Evolutionary conservation across 2,888 invertebrate genomes (phyloP).

Genomic region (Aquatica leii): DNA sequence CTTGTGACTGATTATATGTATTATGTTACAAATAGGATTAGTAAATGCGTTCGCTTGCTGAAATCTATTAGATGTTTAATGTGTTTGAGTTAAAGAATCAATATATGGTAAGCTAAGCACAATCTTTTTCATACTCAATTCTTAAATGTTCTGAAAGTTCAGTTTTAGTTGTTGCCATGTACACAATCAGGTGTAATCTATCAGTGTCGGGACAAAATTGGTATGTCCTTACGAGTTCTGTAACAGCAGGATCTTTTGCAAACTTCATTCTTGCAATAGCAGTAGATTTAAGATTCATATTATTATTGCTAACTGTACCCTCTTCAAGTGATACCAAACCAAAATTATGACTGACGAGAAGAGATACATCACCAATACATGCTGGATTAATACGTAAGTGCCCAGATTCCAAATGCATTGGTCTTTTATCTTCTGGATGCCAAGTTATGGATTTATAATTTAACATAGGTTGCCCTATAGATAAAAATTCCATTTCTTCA

Average conservation of each 20-base stretch:
- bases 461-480: constrained; percentile 69
- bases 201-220: constrained; percentile 51
- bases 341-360: constrained; percentile 70
- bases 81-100: too few relatives aligned
- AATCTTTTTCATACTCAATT: constrained; percentile 61
- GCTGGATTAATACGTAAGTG: constrained; percentile 67
- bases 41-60: too few relatives aligned
- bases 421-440: constrained; percentile 63
- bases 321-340: constrained; percentile 69
- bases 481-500: constrained; percentile 66
- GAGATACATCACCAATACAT: constrained; percentile 63
- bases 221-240: constrained; percentile 60
- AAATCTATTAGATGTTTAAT: too few relatives aligned
- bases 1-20: too few relatives aligned
- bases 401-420: constrained; percentile 71
- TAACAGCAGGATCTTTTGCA: constrained; percentile 65
- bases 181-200: constrained; percentile 61
- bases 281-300: constrained; percentile 60
- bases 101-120: too few relatives aligned
- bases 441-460: constrained; percentile 65
- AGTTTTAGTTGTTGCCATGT: constrained; percentile 67
- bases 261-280: constrained; percentile 63
- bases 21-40: too few relatives aligned
- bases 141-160: constrained; percentile 65
- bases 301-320: constrained; percentile 59